These are phyloP conservation scores for Pangasius djambal DNA, from an alignment of 2,797 vertebrate species.

Conservation along the genomic window DNA sequence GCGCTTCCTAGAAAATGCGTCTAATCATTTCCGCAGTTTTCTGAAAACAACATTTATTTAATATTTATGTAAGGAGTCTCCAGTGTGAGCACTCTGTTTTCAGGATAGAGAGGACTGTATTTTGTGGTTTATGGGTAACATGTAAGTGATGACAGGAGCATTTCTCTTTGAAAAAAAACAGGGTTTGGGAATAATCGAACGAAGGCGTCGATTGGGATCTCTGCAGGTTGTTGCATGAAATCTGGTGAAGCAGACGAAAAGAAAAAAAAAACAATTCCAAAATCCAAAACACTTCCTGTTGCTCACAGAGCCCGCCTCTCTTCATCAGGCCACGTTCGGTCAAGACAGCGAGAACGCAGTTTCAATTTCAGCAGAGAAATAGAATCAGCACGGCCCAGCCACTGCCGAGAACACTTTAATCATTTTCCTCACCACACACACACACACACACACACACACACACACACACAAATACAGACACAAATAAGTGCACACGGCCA, in stretches of 20 bases:
- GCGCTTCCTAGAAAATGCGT: not conserved
- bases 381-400: slow-evolving; percentile 52
- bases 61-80: not conserved
- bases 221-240: not conserved
- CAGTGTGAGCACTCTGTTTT: not conserved
- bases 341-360: slow-evolving; percentile 21
- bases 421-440: slow-evolving; percentile 51
- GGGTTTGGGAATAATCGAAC: not conserved
- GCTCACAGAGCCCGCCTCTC: slow-evolving; percentile 26
- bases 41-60: not conserved
- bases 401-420: slow-evolving; percentile 62
- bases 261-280: slow-evolving; percentile 8
- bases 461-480: not conserved
- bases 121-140: not conserved
- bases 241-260: slow-evolving; percentile 14
- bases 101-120: not conserved
- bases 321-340: slow-evolving; percentile 28
- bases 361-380: slow-evolving; percentile 52
- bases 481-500: not conserved
- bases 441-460: slow-evolving; percentile 1
- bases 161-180: not conserved
- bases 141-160: not conserved
- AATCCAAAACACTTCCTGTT: slow-evolving; percentile 40
- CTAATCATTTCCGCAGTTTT: not conserved
- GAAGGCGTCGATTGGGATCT: not conserved